Conservation (phyloP, 2,888 invertebrate genomes). For the Esperia sulphurella region DNA sequence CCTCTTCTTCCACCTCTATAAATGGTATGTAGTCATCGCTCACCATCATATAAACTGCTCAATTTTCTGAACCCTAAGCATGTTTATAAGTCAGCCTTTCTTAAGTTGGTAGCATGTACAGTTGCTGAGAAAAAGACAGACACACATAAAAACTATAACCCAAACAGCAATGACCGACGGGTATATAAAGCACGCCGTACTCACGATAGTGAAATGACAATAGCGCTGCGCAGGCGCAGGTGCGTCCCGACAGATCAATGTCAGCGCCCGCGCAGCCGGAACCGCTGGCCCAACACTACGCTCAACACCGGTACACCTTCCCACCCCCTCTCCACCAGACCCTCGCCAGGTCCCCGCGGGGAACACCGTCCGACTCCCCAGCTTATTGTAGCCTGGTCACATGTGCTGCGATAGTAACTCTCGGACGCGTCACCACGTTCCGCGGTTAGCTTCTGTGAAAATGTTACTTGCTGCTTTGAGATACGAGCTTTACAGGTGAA, state of each 20-base stretch:
- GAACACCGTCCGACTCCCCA: neutral
- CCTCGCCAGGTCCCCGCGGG: neutral
- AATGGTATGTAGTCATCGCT: too few relatives aligned
- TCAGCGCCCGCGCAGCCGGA: slow-evolving; percentile 48
- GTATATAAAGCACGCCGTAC: too few relatives aligned
- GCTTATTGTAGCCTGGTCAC: neutral
- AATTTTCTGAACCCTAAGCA: too few relatives aligned
- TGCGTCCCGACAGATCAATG: slow-evolving; percentile 49
- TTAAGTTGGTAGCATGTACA: too few relatives aligned
- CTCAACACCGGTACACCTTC: neutral
- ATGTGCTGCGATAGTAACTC: neutral
- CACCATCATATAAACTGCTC: too few relatives aligned
- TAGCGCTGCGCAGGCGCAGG: neutral
- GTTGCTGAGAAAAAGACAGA: too few relatives aligned
- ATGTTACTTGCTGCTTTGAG: slow-evolving; percentile 8
- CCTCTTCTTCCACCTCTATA: too few relatives aligned
- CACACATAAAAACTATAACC: too few relatives aligned
- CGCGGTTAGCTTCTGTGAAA: slow-evolving; percentile 11
- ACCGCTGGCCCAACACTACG: slow-evolving; percentile 37
- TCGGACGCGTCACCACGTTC: neutral
- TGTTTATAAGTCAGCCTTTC: too few relatives aligned
- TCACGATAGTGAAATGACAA: slow-evolving; percentile 2
- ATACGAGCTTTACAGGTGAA: slow-evolving; percentile 19
- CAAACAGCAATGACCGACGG: too few relatives aligned
- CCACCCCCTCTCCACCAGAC: neutral